A percentile compares a stretch with the other conserved stretches of the same genome.
Evolutionary conservation across 2,888 invertebrate species (phyloP).

Genomic region (Petrolisthes cinctipes): DNA sequence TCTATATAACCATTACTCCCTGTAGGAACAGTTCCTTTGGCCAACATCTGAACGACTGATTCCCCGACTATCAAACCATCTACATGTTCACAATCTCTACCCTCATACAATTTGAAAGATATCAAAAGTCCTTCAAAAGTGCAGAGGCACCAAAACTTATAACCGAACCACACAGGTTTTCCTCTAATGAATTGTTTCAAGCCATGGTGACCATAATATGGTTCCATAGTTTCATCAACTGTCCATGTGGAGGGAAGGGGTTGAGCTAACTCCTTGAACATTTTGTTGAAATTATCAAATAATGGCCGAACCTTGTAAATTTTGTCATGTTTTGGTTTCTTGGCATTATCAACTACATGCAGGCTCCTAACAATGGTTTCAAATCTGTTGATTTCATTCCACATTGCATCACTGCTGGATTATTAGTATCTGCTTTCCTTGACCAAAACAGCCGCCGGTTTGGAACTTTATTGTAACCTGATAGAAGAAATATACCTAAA

Average conservation of each 20-base stretch:
- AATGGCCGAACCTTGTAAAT: not conserved
- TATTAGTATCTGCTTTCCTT: conserved; percentile 12
- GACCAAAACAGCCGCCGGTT: conserved; percentile 32
- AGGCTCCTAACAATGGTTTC: not conserved
- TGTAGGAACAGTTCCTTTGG: conserved; percentile 17
- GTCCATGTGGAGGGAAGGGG: not conserved
- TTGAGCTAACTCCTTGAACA: conserved; percentile 12
- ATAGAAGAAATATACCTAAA: conserved; percentile 22
- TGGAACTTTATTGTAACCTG: conserved; percentile 22
- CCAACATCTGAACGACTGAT: conserved; percentile 13
- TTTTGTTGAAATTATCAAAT: no score
- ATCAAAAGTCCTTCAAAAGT: conserved; percentile 14
- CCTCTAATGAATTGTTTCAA: conserved; percentile 66
- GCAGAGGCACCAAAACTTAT: conserved; percentile 63
- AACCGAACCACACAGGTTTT: conserved; percentile 66
- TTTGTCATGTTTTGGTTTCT: not conserved
- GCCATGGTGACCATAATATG: conserved; percentile 51
- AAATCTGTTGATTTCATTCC: conserved; percentile 28
- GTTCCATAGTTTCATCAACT: conserved; percentile 63
- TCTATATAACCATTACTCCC: conserved; percentile 20
- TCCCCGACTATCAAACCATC: conserved; percentile 22
- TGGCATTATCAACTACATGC: no score
- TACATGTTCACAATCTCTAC: conserved; percentile 21
- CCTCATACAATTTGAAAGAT: conserved; percentile 20
- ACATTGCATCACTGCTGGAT: not conserved